phyloP scores from a whole-genome alignment of 2,888 invertebrate genomes.

The Drosophila stalkeri region DNA sequence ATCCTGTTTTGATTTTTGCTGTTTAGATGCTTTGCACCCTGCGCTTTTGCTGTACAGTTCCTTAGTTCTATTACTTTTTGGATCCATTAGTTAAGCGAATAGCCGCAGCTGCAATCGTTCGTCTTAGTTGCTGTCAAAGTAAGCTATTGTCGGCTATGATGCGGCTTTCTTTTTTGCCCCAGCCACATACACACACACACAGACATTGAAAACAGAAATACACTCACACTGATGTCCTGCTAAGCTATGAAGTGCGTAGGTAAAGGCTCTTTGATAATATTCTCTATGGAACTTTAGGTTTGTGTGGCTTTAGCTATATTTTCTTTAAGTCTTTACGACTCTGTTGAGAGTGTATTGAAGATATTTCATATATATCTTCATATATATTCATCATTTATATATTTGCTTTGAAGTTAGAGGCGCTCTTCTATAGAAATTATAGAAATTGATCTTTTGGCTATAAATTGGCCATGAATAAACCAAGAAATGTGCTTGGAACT shows the following conservation, averaged over 20 bases:
- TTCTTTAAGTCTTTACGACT: background rate
- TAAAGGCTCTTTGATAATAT: background rate
- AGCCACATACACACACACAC: slow-evolving; percentile 2
- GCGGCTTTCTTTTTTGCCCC: slow-evolving; percentile 59
- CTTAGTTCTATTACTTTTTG: slow-evolving; percentile 1
- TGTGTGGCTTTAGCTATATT: too few relatives aligned
- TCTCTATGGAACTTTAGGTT: background rate
- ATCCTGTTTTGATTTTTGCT: slow-evolving; percentile 27
- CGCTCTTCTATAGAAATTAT: background rate
- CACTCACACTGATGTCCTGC: background rate
- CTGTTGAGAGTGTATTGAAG: too few relatives aligned
- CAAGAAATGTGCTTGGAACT: background rate
- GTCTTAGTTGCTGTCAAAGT: slow-evolving; percentile 74
- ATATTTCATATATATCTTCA: too few relatives aligned
- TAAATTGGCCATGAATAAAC: background rate
- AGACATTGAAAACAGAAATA: slow-evolving; percentile 1
- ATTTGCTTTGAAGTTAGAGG: background rate
- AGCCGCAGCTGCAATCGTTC: slow-evolving; percentile 9
- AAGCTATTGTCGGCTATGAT: slow-evolving; percentile 84
- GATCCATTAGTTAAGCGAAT: slow-evolving; percentile 6
- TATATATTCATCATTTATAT: too few relatives aligned
- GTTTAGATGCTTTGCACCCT: slow-evolving; percentile 51
- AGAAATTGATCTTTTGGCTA: background rate
- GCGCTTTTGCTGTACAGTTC: slow-evolving; percentile 68
- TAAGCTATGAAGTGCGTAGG: too few relatives aligned